Percentiles rank a stretch among this genome's conserved stretches.
These are phyloP conservation scores for Progne subis DNA, from an alignment of 2,113 vertebrate genomes.

Conservation along the genomic window DNA sequence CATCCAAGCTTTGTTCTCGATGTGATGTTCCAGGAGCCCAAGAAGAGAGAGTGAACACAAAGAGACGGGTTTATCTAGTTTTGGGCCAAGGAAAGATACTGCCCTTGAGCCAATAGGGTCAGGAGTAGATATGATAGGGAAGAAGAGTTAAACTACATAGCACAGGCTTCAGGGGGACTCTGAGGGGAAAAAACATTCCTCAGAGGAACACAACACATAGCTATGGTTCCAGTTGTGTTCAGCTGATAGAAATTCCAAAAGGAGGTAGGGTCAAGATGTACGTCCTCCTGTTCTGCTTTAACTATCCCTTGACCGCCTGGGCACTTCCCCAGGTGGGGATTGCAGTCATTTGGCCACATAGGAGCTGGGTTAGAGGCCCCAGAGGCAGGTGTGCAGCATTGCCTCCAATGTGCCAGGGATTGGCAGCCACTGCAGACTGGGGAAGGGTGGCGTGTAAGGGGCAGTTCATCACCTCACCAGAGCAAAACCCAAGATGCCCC, in stretches of 20 bases:
- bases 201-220: too few relatives aligned
- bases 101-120: too few relatives aligned
- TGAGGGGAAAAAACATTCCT: too few relatives aligned
- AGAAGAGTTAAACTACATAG: too few relatives aligned
- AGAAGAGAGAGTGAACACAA: too few relatives aligned
- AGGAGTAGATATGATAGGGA: too few relatives aligned
- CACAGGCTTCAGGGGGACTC: too few relatives aligned
- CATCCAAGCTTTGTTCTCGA: too few relatives aligned
- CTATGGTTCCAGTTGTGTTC: not conserved
- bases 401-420: not conserved
- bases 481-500: not conserved
- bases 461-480: not conserved
- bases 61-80: too few relatives aligned
- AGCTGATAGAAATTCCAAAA: not conserved
- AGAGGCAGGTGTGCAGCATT: not conserved
- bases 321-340: accelerated
- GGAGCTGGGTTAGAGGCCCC: not conserved
- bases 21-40: too few relatives aligned
- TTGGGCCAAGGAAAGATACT: too few relatives aligned
- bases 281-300: not conserved
- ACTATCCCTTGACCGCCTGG: not conserved
- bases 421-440: not conserved
- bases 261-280: accelerated
- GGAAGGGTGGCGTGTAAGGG: not conserved
- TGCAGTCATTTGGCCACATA: not conserved